phyloP scores from a whole-genome alignment of 2,797 vertebrate genomes.

The Gymnodraco acuticeps region DNA sequence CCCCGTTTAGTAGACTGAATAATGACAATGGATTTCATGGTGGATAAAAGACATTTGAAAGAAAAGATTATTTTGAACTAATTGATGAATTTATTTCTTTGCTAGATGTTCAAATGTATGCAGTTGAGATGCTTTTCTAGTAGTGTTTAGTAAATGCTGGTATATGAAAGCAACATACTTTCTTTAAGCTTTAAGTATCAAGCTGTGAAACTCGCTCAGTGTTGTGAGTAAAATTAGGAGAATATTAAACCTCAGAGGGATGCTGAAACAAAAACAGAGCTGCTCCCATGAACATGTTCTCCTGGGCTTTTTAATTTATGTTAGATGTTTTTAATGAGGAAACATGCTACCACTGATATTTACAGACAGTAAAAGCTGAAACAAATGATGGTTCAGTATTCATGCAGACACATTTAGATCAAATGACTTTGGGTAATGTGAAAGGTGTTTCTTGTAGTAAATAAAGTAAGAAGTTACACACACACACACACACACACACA shows the following conservation, averaged over 20 bases:
- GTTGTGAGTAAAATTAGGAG: background rate
- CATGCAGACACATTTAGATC: conserved; percentile 7
- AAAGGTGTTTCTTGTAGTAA: background rate
- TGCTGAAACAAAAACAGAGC: conserved; percentile 5
- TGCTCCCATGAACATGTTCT: background rate
- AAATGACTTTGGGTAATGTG: background rate
- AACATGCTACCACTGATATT: background rate
- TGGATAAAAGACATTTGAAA: conserved; percentile 11
- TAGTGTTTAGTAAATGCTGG: background rate
- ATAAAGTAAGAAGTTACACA: background rate
- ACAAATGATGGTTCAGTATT: background rate
- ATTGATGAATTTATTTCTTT: background rate
- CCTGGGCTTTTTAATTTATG: conserved; percentile 20
- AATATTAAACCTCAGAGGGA: background rate
- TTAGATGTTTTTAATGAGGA: background rate
- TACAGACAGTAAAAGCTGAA: background rate
- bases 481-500: too few species aligned
- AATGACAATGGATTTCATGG: conserved; percentile 19
- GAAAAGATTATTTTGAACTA: conserved; percentile 1
- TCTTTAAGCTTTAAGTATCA: background rate
- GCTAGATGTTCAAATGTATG: background rate
- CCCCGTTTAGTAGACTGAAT: conserved; percentile 8
- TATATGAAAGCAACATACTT: background rate
- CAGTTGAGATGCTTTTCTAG: background rate
- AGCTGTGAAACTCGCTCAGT: background rate